Evolutionary conservation across 2,113 vertebrate genomes (phyloP).

Genomic region (Thinocorus orbignyianus): DNA sequence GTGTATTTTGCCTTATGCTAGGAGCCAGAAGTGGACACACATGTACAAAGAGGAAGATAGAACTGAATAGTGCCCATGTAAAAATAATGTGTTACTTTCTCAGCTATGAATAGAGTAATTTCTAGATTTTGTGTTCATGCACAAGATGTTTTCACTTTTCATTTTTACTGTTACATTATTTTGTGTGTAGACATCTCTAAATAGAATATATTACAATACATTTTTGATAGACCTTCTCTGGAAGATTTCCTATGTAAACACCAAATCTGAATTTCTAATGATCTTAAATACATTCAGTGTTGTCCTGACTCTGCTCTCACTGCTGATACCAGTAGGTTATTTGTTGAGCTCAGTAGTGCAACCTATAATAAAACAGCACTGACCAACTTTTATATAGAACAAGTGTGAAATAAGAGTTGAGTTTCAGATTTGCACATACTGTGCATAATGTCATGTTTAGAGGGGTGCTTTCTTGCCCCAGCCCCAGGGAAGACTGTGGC

Average conservation of each 20-base stretch:
- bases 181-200: background rate
- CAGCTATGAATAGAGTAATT: background rate
- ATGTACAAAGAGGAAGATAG: background rate
- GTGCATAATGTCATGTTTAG: background rate
- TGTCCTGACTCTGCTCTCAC: background rate
- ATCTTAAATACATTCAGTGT: background rate
- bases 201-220: background rate
- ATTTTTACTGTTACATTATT: background rate
- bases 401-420: background rate
- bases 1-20: background rate
- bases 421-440: background rate
- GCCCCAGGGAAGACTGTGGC: background rate
- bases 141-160: background rate
- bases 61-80: background rate
- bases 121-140: background rate
- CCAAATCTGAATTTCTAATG: background rate
- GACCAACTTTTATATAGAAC: background rate
- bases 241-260: background rate
- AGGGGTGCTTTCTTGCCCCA: background rate
- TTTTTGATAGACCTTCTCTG: background rate
- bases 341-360: background rate
- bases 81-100: background rate
- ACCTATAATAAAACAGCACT: background rate
- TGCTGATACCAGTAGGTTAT: background rate
- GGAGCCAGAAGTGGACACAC: background rate